phyloP scores from a whole-genome alignment of 1,140 invertebrate species.

The Diabrotica undecimpunctata region DNA sequence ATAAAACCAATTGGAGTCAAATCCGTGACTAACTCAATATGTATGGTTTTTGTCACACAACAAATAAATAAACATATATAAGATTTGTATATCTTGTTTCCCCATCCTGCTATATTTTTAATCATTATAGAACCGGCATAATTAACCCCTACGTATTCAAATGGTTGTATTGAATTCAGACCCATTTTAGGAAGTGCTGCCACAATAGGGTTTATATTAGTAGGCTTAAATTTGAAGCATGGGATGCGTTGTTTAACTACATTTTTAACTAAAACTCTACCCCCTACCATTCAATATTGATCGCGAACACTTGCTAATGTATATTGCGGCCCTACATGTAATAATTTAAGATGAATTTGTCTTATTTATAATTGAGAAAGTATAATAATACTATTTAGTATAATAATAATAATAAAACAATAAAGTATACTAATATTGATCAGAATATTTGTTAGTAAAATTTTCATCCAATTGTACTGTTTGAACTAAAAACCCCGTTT shows the following conservation, averaged over 20 bases:
- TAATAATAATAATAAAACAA: slow-evolving; percentile 36
- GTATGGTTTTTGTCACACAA: too few species aligned
- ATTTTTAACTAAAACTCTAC: background rate
- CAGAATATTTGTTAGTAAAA: too few species aligned
- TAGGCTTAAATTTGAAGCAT: background rate
- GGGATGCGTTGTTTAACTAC: background rate
- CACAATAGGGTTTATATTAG: background rate
- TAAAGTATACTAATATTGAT: too few species aligned
- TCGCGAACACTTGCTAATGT: slow-evolving; percentile 26
- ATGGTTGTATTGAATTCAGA: background rate
- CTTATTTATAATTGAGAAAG: slow-evolving; percentile 27
- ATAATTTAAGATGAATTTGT: slow-evolving; percentile 21
- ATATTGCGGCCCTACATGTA: slow-evolving; percentile 37
- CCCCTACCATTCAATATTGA: slow-evolving; percentile 35
- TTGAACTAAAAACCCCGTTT: too few species aligned
- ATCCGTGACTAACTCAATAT: too few species aligned
- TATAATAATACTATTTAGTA: slow-evolving; percentile 44
- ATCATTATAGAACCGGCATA: too few species aligned
- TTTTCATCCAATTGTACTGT: too few species aligned
- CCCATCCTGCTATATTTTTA: too few species aligned
- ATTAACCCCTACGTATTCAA: background rate
- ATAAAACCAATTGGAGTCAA: too few species aligned
- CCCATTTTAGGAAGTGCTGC: too few species aligned
- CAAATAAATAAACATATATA: too few species aligned
- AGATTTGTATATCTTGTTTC: too few species aligned